These are phyloP conservation scores for Omphaloscelis lunosa DNA, from an alignment of 2,888 invertebrate species.

Conservation along the genomic window DNA sequence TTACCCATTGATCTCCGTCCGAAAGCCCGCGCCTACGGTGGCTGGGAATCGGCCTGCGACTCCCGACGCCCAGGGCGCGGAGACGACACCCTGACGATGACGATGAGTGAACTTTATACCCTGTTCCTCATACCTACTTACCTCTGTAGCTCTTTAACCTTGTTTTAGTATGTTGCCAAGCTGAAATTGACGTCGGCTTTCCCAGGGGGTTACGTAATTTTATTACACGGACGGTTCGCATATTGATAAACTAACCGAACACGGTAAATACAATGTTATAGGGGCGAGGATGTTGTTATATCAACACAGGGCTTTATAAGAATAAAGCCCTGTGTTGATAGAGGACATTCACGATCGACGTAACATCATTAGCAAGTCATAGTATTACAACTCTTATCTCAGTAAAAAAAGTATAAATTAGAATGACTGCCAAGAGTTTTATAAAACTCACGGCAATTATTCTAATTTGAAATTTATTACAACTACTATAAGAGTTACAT, in stretches of 20 bases:
- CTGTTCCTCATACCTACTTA: too few species aligned
- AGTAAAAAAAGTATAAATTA: not conserved
- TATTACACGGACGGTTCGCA: conserved; percentile 39
- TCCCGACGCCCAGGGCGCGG: too few species aligned
- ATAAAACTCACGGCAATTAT: not conserved
- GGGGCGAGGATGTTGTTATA: conserved; percentile 13
- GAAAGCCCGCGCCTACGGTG: too few species aligned
- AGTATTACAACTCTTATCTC: not conserved
- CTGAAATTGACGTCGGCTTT: conserved; percentile 32
- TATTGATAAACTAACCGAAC: conserved; percentile 55
- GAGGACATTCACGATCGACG: not conserved
- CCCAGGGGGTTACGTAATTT: conserved; percentile 20
- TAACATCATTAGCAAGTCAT: not conserved
- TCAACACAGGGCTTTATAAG: conserved; percentile 4
- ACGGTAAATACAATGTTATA: conserved; percentile 23
- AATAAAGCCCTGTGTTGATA: too few species aligned
- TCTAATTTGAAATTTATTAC: too few species aligned
- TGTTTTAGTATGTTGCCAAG: conserved; percentile 23
- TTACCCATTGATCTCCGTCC: too few species aligned
- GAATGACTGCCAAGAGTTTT: not conserved
- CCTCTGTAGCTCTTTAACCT: not conserved
- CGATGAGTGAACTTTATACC: too few species aligned
- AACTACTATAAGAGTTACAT: too few species aligned
- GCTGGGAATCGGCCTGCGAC: too few species aligned
- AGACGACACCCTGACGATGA: too few species aligned